Evolutionary conservation across 1,140 invertebrate genomes (phyloP), one percentile per base, ranked within the genome.

Genomic region (Zaprionus vittiger): DNA sequence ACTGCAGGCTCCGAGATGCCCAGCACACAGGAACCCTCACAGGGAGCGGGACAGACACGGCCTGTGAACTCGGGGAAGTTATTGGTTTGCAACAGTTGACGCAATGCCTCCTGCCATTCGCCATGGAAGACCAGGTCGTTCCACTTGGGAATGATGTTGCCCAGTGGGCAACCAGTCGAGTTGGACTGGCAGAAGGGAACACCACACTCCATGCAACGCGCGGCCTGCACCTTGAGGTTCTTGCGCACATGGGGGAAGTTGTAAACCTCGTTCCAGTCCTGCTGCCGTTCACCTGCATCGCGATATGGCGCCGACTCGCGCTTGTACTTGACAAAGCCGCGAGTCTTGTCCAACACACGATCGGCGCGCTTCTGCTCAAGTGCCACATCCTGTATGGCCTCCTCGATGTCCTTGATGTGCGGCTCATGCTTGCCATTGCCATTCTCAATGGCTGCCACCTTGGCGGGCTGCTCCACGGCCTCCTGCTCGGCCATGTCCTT

Each of bases 21-120:
- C 60, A 99, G 93, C 17, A 99, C 98, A 94, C 99, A 99, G 3
- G 99, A 97, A 54, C 98, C 99, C 95, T 99, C 99, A 94, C 99
- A 99, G 4, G 99, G 99, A 15, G 99, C 99, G 12, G 99, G 99
- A 93, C 99, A 99, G 11, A 99, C 98, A 86, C 99, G 94, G 4
- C 99, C 99, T 57, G 99, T 99, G 92, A 99, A 99, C 93, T 99
- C 99, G 49, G 99, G 99, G 94, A 99, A 99, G 92, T 99, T 99
- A 92, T 99, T 99, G 2, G 99, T 99, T 93, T 99, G 99, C 66
- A 99, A 94, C 28, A 99, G 94, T 84, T 99, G 98, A 77, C 97
- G 95, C 1, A 99, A 94, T n/a, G 99, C 99, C 93, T 99, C 97
- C 73, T 97, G 96, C 99, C 99, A 99, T 90, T 99, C 97, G 60